phyloP scores from a whole-genome alignment of 2,113 vertebrate genomes.

The Gnathonemus echidnorhynchus region DNA sequence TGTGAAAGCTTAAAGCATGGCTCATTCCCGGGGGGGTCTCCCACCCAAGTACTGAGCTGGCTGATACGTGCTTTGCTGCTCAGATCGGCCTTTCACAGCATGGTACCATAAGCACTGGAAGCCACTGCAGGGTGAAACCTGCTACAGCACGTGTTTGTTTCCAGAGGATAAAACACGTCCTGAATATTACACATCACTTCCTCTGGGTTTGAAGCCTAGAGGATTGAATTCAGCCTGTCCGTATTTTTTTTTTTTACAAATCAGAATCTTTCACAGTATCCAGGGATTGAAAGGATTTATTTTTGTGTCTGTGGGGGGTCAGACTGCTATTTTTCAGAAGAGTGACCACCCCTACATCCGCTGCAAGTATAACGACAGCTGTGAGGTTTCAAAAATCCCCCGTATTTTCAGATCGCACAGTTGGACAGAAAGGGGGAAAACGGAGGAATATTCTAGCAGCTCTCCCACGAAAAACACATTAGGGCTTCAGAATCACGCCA shows the following conservation, averaged over 20 bases:
- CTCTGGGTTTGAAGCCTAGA: background rate
- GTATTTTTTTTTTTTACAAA: background rate
- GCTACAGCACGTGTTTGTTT: background rate
- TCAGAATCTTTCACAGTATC: background rate
- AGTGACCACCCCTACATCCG: background rate
- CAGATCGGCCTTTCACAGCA: background rate
- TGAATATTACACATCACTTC: background rate
- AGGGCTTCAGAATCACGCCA: background rate
- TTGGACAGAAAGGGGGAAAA: background rate
- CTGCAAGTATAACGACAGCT: background rate
- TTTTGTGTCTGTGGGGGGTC: background rate
- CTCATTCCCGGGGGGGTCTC: background rate
- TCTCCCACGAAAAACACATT: background rate
- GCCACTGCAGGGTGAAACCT: background rate
- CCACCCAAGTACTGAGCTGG: background rate
- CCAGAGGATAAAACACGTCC: background rate
- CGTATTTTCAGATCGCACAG: background rate
- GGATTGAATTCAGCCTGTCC: background rate
- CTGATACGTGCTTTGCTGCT: background rate
- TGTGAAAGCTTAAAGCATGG: background rate
- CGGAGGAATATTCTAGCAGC: background rate
- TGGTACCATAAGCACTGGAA: background rate
- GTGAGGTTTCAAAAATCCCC: background rate
- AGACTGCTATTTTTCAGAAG: background rate
- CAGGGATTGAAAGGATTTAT: background rate